These are phyloP conservation scores for Zosterops hypoxanthus DNA, from an alignment of 2,113 vertebrate species.

Conservation along the genomic window DNA sequence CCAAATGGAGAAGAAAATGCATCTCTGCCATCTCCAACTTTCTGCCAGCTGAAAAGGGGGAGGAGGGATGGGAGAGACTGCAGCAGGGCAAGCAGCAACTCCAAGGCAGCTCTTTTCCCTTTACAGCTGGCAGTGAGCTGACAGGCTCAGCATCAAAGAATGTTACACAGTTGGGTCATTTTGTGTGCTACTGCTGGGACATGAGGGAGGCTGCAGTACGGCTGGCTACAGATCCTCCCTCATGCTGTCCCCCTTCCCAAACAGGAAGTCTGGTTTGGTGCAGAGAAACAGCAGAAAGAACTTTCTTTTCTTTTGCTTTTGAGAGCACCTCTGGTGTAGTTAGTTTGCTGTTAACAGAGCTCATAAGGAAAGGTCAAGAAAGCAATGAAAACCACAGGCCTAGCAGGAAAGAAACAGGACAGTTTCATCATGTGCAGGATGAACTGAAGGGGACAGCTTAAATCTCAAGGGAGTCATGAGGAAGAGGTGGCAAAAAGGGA, in stretches of 20 bases:
- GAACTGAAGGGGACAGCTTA: background rate
- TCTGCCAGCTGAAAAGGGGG: background rate
- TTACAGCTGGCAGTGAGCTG: background rate
- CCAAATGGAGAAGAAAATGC: background rate
- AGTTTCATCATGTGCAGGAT: background rate
- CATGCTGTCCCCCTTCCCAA: rapidly evolving
- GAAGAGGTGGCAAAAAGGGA: background rate
- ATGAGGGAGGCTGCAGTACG: background rate
- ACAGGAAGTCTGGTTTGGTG: background rate
- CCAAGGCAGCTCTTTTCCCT: background rate
- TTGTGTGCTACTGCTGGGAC: background rate
- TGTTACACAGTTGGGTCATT: background rate
- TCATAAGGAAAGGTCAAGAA: background rate
- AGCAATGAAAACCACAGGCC: background rate
- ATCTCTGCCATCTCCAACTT: slow-evolving; percentile 8
- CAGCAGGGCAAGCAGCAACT: slow-evolving; percentile 2
- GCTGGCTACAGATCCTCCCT: background rate
- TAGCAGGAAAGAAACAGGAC: background rate
- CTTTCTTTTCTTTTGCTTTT: background rate
- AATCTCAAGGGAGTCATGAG: background rate
- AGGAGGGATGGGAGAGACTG: background rate
- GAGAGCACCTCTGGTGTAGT: background rate
- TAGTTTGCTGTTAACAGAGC: background rate
- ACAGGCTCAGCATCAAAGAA: background rate
- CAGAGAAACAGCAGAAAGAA: background rate